Evolutionary conservation across 1,140 invertebrate genomes (phyloP).

Genomic region (Schlechtendalia chinensis): DNA sequence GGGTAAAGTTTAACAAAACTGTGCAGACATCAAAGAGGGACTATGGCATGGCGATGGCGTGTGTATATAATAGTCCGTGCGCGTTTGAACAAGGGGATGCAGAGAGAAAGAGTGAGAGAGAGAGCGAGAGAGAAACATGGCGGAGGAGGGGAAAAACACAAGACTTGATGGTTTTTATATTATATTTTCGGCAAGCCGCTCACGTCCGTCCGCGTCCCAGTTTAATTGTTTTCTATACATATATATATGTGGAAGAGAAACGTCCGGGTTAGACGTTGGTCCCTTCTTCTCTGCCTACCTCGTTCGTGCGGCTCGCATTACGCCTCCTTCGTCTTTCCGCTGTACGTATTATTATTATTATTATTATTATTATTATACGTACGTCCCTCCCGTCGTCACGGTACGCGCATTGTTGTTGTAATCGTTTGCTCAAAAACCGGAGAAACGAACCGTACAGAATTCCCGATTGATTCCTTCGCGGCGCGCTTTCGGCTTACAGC

Average conservation of each 20-base stretch:
- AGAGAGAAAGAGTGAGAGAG: background rate
- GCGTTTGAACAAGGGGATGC: too few relatives aligned
- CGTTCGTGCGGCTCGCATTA: background rate
- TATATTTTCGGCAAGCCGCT: slow-evolving; percentile 41
- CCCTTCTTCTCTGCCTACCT: background rate
- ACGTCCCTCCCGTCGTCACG: background rate
- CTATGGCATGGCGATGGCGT: background rate
- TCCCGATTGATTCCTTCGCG: background rate
- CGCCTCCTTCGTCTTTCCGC: background rate
- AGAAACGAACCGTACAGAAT: slow-evolving; percentile 20
- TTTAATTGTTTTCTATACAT: slow-evolving; percentile 46
- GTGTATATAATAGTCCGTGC: background rate
- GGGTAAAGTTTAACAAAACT: slow-evolving; percentile 44
- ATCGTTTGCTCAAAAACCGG: background rate
- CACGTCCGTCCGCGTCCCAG: slow-evolving; percentile 36
- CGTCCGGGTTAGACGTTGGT: background rate
- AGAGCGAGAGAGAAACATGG: background rate
- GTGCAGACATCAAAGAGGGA: slow-evolving; percentile 34
- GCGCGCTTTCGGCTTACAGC: too few relatives aligned
- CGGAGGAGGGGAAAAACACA: background rate
- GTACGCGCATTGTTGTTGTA: background rate
- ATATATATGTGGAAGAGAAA: background rate
- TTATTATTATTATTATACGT: too few relatives aligned
- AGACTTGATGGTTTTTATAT: slow-evolving; percentile 42
- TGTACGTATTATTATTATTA: background rate